Evolutionary conservation across 2,888 invertebrate genomes (phyloP).

Genomic region (Isoperla grammatica): DNA sequence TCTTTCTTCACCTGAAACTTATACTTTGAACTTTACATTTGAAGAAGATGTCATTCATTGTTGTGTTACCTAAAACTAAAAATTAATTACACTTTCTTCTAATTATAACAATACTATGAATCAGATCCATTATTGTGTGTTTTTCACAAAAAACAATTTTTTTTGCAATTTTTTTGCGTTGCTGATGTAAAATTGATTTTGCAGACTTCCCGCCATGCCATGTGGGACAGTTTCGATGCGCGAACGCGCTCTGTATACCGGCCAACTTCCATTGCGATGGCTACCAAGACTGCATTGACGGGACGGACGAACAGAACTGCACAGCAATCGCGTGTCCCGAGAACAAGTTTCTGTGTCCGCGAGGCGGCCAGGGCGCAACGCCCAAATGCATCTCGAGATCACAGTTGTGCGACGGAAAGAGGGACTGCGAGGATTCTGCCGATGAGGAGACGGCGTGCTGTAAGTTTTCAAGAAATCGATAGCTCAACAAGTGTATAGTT

Average conservation of each 20-base stretch:
- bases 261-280: constrained; percentile 79
- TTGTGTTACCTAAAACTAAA: too few relatives aligned
- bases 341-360: constrained; percentile 85
- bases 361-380: constrained; percentile 61
- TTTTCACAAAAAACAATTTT: too few relatives aligned
- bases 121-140: too few relatives aligned
- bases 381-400: constrained; percentile 84
- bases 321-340: constrained; percentile 82
- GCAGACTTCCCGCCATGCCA: constrained; percentile 86
- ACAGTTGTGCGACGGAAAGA: constrained; percentile 84
- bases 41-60: too few relatives aligned
- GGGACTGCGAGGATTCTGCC: constrained; percentile 85
- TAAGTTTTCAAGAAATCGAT: constrained; percentile 48
- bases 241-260: constrained; percentile 90
- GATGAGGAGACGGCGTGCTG: constrained; percentile 87
- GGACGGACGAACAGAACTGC: constrained; percentile 84
- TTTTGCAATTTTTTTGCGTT: too few relatives aligned
- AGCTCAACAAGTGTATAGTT: not conserved
- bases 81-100: too few relatives aligned
- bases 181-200: constrained; percentile 14
- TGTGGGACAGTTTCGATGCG: constrained; percentile 86
- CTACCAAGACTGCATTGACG: constrained; percentile 87
- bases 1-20: too few relatives aligned
- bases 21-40: too few relatives aligned
- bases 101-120: too few relatives aligned